Conservation (phyloP, 1,140 invertebrate genomes). For the Dryas iulia region DNA sequence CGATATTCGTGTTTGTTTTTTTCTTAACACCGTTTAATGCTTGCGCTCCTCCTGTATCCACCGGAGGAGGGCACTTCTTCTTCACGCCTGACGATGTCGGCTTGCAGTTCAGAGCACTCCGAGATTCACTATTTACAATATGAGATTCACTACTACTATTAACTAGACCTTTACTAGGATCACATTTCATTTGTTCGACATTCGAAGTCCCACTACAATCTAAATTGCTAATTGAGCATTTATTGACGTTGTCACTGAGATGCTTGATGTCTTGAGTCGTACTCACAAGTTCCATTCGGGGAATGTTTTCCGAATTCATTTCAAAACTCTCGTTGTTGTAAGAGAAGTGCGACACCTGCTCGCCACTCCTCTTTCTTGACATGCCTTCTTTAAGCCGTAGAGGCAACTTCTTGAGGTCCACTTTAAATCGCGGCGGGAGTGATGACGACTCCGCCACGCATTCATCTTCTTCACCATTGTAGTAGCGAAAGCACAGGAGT, state of each 20-base stretch:
- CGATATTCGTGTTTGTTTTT: slow-evolving; percentile 72
- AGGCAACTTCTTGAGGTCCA: slow-evolving; percentile 70
- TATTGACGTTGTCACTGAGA: slow-evolving; percentile 76
- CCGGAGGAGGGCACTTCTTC: slow-evolving; percentile 77
- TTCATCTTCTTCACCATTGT: slow-evolving; percentile 75
- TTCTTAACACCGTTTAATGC: slow-evolving; percentile 72
- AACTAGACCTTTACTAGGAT: slow-evolving; percentile 75
- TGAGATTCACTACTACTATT: slow-evolving; percentile 72
- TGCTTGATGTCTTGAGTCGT: slow-evolving; percentile 71
- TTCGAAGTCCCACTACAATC: slow-evolving; percentile 61
- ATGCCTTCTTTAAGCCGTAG: slow-evolving; percentile 68
- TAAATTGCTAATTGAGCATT: slow-evolving; percentile 81
- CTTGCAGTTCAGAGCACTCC: slow-evolving; percentile 55
- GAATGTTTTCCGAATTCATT: slow-evolving; percentile 69
- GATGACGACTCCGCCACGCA: slow-evolving; percentile 69
- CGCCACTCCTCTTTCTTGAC: slow-evolving; percentile 72
- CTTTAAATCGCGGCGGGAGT: slow-evolving; percentile 62
- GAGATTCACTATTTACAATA: slow-evolving; percentile 75
- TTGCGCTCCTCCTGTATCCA: slow-evolving; percentile 70
- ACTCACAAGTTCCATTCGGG: slow-evolving; percentile 61
- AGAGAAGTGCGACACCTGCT: slow-evolving; percentile 69
- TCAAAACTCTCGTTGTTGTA: slow-evolving; percentile 76
- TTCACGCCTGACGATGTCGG: slow-evolving; percentile 74
- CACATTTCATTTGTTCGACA: slow-evolving; percentile 72
- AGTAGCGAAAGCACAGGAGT: slow-evolving; percentile 77